Percentiles rank a stretch among this genome's conserved stretches.
phyloP scores from a whole-genome alignment of 2,113 vertebrate species.

The Austrofundulus limnaeus region DNA sequence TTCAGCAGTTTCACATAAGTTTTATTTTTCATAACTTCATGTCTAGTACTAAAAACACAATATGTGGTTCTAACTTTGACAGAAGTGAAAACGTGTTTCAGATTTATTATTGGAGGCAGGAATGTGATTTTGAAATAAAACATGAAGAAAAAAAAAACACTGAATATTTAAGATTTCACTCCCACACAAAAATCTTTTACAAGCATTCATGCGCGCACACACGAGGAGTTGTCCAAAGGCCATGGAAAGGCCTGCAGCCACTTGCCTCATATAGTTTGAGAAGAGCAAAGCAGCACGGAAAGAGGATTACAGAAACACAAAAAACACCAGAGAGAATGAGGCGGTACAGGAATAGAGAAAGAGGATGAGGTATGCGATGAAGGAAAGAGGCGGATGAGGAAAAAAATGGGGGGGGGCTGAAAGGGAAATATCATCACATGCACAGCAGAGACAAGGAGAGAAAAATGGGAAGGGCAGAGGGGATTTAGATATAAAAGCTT shows the following conservation, averaged over 20 bases:
- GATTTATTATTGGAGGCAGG: constrained; percentile 8
- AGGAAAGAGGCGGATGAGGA: constrained; percentile 11
- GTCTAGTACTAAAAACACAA: neutral
- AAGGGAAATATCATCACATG: constrained; percentile 32
- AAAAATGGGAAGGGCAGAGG: constrained; percentile 49
- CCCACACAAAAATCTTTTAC: neutral
- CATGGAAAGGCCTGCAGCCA: constrained; percentile 52
- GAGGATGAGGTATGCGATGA: constrained; percentile 24
- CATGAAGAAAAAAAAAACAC: constrained; percentile 7
- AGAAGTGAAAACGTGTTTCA: constrained; percentile 1
- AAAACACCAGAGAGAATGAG: constrained; percentile 11
- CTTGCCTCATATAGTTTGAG: constrained; percentile 21
- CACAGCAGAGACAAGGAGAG: neutral
- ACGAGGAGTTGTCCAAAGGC: constrained; percentile 43
- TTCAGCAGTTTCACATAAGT: too few species aligned
- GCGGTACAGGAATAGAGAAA: constrained; percentile 28
- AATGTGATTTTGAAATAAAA: neutral
- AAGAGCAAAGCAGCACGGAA: constrained; percentile 50
- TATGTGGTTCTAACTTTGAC: constrained; percentile 11
- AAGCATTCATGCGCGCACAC: neutral
- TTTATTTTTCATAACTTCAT: too few species aligned
- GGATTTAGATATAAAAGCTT: constrained; percentile 53
- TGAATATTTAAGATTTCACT: neutral
- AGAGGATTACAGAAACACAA: constrained; percentile 58
- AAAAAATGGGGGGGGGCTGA: constrained; percentile 23